Evolutionary conservation across 2,113 vertebrate genomes (phyloP).

Genomic region (Thalassarche chlororhynchos): DNA sequence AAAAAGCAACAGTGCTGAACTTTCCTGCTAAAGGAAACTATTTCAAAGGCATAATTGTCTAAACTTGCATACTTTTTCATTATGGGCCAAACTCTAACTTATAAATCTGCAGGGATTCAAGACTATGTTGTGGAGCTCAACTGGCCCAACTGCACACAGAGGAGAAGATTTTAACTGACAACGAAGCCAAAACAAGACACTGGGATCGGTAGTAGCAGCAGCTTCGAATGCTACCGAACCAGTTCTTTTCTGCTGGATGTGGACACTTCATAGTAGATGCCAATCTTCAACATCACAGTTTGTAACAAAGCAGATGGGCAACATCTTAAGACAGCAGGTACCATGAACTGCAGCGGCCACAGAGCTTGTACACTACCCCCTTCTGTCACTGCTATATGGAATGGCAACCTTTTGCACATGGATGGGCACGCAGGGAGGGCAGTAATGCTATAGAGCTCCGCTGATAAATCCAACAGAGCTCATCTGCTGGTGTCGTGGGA

Average conservation of each 20-base stretch:
- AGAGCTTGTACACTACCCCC: neutral
- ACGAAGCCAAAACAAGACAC: neutral
- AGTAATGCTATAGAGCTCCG: neutral
- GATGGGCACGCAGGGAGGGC: neutral
- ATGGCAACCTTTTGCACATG: neutral
- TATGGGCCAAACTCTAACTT: neutral
- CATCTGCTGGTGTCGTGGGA: slow-evolving; percentile 7
- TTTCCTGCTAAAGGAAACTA: neutral
- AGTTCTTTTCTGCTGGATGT: neutral
- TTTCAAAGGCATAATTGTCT: neutral
- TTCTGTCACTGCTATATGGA: neutral
- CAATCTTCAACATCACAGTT: neutral
- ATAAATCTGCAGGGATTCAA: neutral
- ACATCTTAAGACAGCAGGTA: neutral
- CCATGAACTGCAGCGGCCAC: neutral
- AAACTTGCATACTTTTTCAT: neutral
- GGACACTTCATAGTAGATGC: neutral
- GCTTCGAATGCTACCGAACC: neutral
- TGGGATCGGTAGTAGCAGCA: neutral
- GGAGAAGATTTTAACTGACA: neutral
- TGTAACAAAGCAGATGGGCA: neutral
- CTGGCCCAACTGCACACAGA: neutral
- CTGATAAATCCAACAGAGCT: neutral
- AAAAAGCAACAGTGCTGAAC: neutral
- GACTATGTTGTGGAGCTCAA: neutral